These are phyloP conservation scores for Ara ararauna DNA, from an alignment of 2,797 vertebrate species.

Conservation along the genomic window DNA sequence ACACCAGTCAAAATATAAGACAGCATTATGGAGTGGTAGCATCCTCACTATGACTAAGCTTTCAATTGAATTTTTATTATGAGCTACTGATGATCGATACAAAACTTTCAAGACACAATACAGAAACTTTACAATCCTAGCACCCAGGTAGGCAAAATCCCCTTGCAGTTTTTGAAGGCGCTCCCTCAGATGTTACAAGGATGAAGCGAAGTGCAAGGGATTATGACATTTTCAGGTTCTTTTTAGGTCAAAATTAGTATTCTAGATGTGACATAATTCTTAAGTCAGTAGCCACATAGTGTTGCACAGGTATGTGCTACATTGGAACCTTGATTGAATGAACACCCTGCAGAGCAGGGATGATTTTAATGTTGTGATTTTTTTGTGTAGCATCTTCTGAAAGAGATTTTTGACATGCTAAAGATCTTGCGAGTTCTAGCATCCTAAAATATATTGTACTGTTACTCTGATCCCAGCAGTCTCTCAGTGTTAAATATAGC, in stretches of 20 bases:
- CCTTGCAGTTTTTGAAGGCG: background rate
- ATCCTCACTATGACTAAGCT: background rate
- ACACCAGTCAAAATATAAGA: constrained; percentile 19
- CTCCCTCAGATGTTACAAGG: background rate
- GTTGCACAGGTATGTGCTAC: accelerated
- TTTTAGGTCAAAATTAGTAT: background rate
- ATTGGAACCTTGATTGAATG: background rate
- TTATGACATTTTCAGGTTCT: background rate
- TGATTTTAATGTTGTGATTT: background rate
- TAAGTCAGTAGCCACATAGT: background rate
- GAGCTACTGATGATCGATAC: background rate
- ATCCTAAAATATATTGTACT: background rate
- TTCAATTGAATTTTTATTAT: background rate
- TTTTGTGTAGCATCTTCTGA: background rate
- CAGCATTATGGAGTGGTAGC: background rate
- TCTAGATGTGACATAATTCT: background rate
- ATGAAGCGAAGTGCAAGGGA: background rate
- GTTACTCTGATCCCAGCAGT: background rate
- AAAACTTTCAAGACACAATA: background rate
- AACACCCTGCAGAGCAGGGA: background rate
- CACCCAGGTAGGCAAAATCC: background rate
- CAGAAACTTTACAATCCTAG: background rate
- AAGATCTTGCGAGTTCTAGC: background rate
- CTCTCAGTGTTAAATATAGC: background rate
- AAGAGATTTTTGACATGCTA: background rate